Base-by-base conservation (phyloP, 2,113 vertebrate genomes). In the Phaethon lepturus region DNA sequence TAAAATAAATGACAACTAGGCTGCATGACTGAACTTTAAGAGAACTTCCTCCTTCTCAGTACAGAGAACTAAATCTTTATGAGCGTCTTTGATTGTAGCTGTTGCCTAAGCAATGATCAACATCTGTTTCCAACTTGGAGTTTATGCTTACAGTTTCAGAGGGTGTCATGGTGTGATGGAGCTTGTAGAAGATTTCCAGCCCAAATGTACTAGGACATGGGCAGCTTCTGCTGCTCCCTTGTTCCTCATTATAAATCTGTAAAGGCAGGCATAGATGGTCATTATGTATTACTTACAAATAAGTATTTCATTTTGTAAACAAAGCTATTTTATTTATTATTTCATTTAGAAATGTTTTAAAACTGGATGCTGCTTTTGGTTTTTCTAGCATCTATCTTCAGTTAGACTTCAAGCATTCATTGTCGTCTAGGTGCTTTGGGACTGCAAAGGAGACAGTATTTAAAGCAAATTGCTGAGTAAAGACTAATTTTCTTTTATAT, bases 111-210 rank as follows among this genome's bases (percentile, higher is more conserved):
- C 63, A 80, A 56, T 86, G 53, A 82, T 35, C 42, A 50, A 4
- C 45, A 33, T 23, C 45, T 63, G 20, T 73, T 88, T 93, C 63
- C n/a, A 44, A 1, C 40, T 35, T 60, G 19, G 83, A 78, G 66
- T 90, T 94, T 87, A 60, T 93, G 85, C 85, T 93, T 31, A 15
- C 59, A 24, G 56, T 72, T 92, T 88, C 69, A 90, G 74, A 47
- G 52, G 42, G 38, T 62, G 82, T 69, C 84, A n/a, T 33, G 24
- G 8, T 86, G 55, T 64, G 85, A 17, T 86, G 71, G 82, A 92
- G 49, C 67, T 64, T 68, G 67, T 60, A 69, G 76, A 78, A 69
- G 62, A 60, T 88, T 92, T 71, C 60, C 69, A 92, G 19, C 69
- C 90, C 31, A 55, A 25, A 35, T 29, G 28, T 53, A 16, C 28